Base-by-base conservation (phyloP, 2,888 invertebrate species). In the Leucophenga montana region DNA sequence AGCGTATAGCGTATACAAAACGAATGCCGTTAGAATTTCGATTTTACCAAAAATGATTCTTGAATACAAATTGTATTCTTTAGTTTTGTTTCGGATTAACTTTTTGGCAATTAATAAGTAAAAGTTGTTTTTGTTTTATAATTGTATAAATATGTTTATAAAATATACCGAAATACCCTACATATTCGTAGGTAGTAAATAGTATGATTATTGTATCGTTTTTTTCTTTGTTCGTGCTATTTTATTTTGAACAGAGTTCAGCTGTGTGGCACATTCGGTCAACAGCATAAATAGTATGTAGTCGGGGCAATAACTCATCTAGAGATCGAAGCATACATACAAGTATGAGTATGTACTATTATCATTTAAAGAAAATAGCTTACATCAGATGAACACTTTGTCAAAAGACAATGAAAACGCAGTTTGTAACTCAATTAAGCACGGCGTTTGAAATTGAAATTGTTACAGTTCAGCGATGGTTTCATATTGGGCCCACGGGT, bases 341-440 rank as follows among this genome's bases (percentile, higher is more conserved):
- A n/a, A n/a, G n/a, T n/a, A n/a, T n/a, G n/a, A n/a, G n/a, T n/a
- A n/a, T n/a, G n/a, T n/a, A 27, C 2, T 27, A 27, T 27, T 27
- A 27, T 2, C 27, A 27, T 27, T 4, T 27, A 4, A 27, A 4
- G 27, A 4, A 27, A 27, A 27, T 27, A 27, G 4, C 27, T 27
- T 39, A 39, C 39, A 39, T 39, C 39, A 11, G 39, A 39, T 39
- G 39, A 39, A 39, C 4, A 39, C 39, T 39, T 39, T 39, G 39
- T 11, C 39, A 54, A 54, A 18, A 20, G n/a, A 57, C 14, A 57
- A 13, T 14, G 16, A 46, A 44, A 20, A 46, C n/a, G 14, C 14
- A 22, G 46, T 46, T 11, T 22, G 46, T 46, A 44, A 44, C 62
- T 62, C 46, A 62, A 62, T 62, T 62, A 62, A 61, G 27, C 39